Base-by-base conservation (phyloP, 2,797 vertebrate species). In the Semotilus atromaculatus region DNA sequence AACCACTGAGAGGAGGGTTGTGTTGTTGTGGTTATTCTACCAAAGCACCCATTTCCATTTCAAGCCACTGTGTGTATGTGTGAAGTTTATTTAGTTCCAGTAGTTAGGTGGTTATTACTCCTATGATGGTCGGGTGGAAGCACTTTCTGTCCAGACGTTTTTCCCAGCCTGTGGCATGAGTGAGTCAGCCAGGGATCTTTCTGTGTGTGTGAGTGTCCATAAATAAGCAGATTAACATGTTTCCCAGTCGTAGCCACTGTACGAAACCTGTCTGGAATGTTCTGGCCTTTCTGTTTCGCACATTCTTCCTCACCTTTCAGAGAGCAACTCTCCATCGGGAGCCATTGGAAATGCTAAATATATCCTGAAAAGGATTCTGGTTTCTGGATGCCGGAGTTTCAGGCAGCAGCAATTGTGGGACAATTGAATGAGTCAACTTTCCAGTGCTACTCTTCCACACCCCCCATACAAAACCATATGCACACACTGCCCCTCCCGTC, bases 151-250 rank as follows among this genome's bases (percentile, higher is more conserved):
- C 86, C 86, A 86, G 89, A 88, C 64, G 19, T 55, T 66, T 87
- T 85, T 84, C 86, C 75, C 31, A 86, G 86, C 55, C 73, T 74
- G 40, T 87, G 82, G 82, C 55, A 79, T 67, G 40, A 86, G 86
- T 88, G 84, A 90, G 87, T 88, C 87, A 88, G 77, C 66, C 71
- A 81, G 84, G 45, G 71, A 67, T 75, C 70, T 18, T 81, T 82
- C 36, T 11, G 53, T 74, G 67, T 87, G 62, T 86, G 84, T 53
- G 40, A 18, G 73, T 34, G 23, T 87, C 87, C 84, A 79, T 82
- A 87, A 88, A 88, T 89, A 87, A 86, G 80, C 40, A 77, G 80
- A 87, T 82, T 67, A 88, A 81, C 75, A 83, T 81, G 73, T 66
- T 87, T 87, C 80, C 74, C 85, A 85, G 76, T 31, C 83, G 3